Evolutionary conservation across 2,888 invertebrate genomes (phyloP), one percentile per base, ranked within the genome.

Genomic region (Auanema freiburgensis): DNA sequence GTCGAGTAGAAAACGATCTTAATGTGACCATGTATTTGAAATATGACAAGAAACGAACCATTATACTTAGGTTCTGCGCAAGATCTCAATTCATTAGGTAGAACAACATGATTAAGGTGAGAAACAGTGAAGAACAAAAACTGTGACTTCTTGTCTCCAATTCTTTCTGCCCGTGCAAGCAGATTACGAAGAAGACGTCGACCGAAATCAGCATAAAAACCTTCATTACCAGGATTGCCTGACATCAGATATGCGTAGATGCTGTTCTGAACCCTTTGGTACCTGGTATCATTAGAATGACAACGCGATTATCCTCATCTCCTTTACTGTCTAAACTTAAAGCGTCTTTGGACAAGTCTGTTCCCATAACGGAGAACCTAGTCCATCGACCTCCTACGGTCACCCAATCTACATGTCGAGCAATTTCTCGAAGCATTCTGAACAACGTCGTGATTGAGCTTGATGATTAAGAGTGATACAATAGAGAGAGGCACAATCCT

Each of bases 191-290:
- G 57, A 1, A 80, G 53, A 44, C 60, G 60, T 16, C 63, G 58
- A 1, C 79, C 79, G 52, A 80, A 80, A 50, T 78, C 72, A 1
- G 75, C 71, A 57, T 80, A 80, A 58, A 79, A 80, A 18, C 69
- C 69, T 33, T 80, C 79, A 69, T 79, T 79, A 25, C 79, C 79
- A 1, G 79, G 79, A 59, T 79, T 79, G 6, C 79, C 79, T 71
- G 62, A 10, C 63, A 57, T 25, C 11, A 11, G 50, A 4, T 10
- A 33, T 11, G 16, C 33, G 54, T 25, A 23, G n/a, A n/a, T n/a
- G n/a, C n/a, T n/a, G n/a, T n/a, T n/a, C n/a, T n/a, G n/a, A 6
- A 44, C 8, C 43, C 5, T n/a, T 5, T 12, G 18, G 11, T 40
- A 75, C 73, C 75, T 66, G 76, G 76, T 52, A 76, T 76, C 76